Percentiles rank a stretch among this genome's conserved stretches.
Evolutionary conservation across 1,140 invertebrate species (phyloP).

Genomic region (Caenorhabditis briggsae): DNA sequence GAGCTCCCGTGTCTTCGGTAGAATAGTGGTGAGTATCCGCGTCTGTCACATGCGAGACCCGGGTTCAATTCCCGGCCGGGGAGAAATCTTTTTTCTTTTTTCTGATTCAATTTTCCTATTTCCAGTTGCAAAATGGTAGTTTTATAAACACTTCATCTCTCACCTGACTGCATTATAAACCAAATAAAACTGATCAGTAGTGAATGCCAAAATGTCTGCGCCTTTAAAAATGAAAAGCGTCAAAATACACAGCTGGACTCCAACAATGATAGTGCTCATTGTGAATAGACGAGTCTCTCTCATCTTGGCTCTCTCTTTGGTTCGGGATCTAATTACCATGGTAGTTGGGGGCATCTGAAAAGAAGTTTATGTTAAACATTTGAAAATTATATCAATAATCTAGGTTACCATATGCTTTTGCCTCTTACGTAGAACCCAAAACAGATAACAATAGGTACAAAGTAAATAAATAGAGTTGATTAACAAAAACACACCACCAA

Average conservation of each 20-base stretch:
- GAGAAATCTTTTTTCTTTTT: constrained; percentile 57
- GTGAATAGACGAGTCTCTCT: constrained; percentile 14
- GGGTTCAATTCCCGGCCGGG: constrained; percentile 74
- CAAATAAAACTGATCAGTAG: constrained; percentile 56
- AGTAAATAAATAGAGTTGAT: constrained; percentile 47
- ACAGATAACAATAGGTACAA: constrained; percentile 21
- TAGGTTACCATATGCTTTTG: neutral
- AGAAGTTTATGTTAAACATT: neutral
- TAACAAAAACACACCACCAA: constrained; percentile 45
- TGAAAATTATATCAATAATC: neutral
- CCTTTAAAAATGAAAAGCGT: constrained; percentile 20
- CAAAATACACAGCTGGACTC: constrained; percentile 47
- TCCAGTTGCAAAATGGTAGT: no score
- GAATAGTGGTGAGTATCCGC: constrained; percentile 74
- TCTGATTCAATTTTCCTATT: neutral
- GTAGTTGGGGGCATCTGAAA: neutral
- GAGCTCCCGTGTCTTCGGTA: constrained; percentile 68
- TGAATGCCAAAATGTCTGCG: constrained; percentile 9
- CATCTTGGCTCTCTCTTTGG: constrained; percentile 4
- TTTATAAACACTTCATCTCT: neutral
- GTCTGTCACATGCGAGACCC: constrained; percentile 73
- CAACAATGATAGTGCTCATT: constrained; percentile 40
- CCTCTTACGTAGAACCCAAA: neutral
- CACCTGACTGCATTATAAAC: constrained; percentile 56
- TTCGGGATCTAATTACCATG: neutral